Evolutionary conservation across 2,113 vertebrate genomes (phyloP), one percentile per base, ranked within the genome.

Genomic region (Tupaia chinensis): DNA sequence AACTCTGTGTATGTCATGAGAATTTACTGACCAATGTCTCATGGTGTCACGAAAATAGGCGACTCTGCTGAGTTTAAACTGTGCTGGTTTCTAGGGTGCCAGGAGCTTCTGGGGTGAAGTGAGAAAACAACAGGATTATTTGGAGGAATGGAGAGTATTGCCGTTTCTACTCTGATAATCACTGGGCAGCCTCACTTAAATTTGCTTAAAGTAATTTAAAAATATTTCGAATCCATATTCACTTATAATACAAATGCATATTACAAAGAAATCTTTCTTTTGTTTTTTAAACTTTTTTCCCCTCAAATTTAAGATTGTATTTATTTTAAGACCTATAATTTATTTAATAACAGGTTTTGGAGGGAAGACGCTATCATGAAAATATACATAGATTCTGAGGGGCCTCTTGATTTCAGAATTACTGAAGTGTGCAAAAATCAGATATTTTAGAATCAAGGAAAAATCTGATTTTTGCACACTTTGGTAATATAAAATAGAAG

Each of bases 381-480:
- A 94, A 94, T 83, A 63, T 25, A 61, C 3, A n/a, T 44, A 63
- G 54, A 89, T 78, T 95, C 23, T 72, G 72, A 95, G 44, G 10
- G 84, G 32, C 13, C 14, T 95, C 63, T 87, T 89, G 70, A 93
- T 93, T 93, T 78, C 19, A 87, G 74, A 76, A 44, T 83, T 87
- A 78, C n/a, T 89, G 22, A 91, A 86, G 54, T 74, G 2, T 95
- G 54, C 89, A 83, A 58, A 87, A 81, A 54, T 88, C 60, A 86
- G 17, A 2, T 63, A 84, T 96, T 32, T 82, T 93, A 88, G 74
- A 96, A 89, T 89, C 29, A 89, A 83, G 34, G 73, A 93, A 91
- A 29, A 91, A 29, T 91, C 44, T 44, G 44, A 44, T 44, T 44
- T 44, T 44, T 44, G 44, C 44, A 44, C 44, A 44, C 44, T 44